phyloP scores from a whole-genome alignment of 2,888 invertebrate species.

The Sinopyrophorus schimmeli region DNA sequence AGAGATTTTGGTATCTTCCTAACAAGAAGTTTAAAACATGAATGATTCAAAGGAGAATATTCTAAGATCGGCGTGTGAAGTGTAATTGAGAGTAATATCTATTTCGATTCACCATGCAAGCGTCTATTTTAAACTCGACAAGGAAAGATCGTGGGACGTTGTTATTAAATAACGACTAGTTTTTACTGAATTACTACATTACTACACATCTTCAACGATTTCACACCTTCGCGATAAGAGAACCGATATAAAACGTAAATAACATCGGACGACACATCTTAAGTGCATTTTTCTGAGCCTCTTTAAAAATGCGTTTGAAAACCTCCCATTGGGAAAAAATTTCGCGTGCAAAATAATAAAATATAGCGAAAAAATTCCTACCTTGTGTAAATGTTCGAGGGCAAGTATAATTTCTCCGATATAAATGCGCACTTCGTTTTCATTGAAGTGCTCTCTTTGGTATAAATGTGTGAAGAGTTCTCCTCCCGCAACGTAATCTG shows the following conservation, averaged over 20 bases:
- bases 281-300: too few relatives aligned
- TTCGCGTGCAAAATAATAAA: too few relatives aligned
- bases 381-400: conserved; percentile 92
- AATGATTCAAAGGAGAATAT: too few relatives aligned
- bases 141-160: conserved; percentile 8
- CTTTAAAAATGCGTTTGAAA: too few relatives aligned
- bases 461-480: conserved; percentile 97
- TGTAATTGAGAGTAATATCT: conserved; percentile 14
- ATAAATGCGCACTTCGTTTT: conserved; percentile 88
- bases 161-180: conserved; percentile 10
- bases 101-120: conserved; percentile 11
- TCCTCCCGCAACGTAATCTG: conserved; percentile 97
- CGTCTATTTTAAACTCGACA: conserved; percentile 2
- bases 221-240: too few relatives aligned
- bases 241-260: too few relatives aligned
- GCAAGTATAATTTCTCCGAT: conserved; percentile 96
- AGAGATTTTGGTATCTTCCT: too few relatives aligned
- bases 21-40: background rate
- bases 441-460: conserved; percentile 89
- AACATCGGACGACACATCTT: too few relatives aligned
- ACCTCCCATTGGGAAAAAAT: too few relatives aligned
- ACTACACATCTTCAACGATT: too few relatives aligned
- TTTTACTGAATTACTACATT: too few relatives aligned
- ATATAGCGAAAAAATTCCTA: too few relatives aligned
- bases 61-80: conserved; percentile 1